These are phyloP conservation scores for Gisinianus flammeolus DNA, from an alignment of 2,888 invertebrate genomes.

Conservation along the genomic window DNA sequence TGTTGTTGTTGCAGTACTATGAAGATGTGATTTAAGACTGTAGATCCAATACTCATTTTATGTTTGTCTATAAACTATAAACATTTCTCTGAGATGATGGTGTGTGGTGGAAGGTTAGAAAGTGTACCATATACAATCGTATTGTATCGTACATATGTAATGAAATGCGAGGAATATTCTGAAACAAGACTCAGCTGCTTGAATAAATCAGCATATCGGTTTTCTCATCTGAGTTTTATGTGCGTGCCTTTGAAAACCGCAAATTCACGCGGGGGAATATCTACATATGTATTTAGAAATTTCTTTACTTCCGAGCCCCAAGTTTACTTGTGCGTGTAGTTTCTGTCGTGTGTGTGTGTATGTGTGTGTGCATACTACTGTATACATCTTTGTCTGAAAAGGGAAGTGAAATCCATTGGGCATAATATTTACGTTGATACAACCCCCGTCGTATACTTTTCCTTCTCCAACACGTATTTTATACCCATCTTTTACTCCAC, in stretches of 20 bases:
- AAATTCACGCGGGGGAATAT: slow-evolving; percentile 37
- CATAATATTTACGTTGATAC: slow-evolving; percentile 14
- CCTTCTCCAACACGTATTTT: background rate
- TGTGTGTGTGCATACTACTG: too few relatives aligned
- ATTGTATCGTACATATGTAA: background rate
- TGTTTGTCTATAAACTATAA: too few relatives aligned
- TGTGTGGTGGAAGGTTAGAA: too few relatives aligned
- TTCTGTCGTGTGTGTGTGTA: too few relatives aligned
- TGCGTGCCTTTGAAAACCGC: slow-evolving; percentile 39
- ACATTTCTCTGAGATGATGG: too few relatives aligned
- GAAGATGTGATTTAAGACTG: slow-evolving; percentile 34
- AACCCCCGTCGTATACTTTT: background rate
- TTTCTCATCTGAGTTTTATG: slow-evolving; percentile 40
- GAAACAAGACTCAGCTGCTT: slow-evolving; percentile 34
- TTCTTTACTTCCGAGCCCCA: background rate
- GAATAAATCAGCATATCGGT: slow-evolving; percentile 42
- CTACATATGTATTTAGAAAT: slow-evolving; percentile 2
- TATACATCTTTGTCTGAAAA: background rate
- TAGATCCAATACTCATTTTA: too few relatives aligned
- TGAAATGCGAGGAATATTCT: slow-evolving; percentile 20
- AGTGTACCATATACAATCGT: too few relatives aligned
- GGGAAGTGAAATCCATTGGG: slow-evolving; percentile 27
- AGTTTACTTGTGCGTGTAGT: too few relatives aligned
- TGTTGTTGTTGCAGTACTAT: slow-evolving; percentile 30
- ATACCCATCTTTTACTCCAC: background rate